A percentile compares a stretch with the other conserved stretches of the same genome.
Conservation (phyloP, 30 jellyfish, hydroid and myxozoan genomes). For the Phacellophora camtschatica region DNA sequence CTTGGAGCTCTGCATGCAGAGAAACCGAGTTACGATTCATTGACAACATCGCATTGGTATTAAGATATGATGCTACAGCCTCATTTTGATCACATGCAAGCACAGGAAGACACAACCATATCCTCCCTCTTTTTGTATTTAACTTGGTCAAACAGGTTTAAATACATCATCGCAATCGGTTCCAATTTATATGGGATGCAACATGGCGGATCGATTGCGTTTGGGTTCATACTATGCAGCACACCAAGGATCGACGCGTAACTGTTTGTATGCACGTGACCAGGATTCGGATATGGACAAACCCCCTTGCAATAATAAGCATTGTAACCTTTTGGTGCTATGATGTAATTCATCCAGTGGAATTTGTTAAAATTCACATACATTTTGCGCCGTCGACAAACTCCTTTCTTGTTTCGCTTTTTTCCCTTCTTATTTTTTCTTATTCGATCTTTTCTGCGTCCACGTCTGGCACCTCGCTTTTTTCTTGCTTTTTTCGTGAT, state of each 20-base stretch:
- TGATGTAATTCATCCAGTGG: constrained; percentile 91
- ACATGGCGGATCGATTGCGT: constrained; percentile 83
- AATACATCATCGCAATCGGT: constrained; percentile 58
- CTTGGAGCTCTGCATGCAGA: no score
- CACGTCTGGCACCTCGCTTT: constrained; percentile 84
- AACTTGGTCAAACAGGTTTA: constrained; percentile 70
- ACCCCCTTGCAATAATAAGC: constrained; percentile 87
- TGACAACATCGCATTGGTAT: constrained; percentile 16
- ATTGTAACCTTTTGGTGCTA: constrained; percentile 82
- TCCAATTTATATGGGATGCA: constrained; percentile 84
- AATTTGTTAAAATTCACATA: constrained; percentile 77
- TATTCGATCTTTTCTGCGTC: constrained; percentile 63
- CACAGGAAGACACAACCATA: constrained; percentile 83
- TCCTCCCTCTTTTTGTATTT: constrained; percentile 74
- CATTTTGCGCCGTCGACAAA: constrained; percentile 89
- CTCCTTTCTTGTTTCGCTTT: constrained; percentile 59
- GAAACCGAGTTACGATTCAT: no score
- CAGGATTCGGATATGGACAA: constrained; percentile 85
- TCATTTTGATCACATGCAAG: constrained; percentile 90
- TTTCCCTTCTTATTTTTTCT: constrained; percentile 35
- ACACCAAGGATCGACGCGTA: constrained; percentile 94
- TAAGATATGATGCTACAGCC: not conserved
- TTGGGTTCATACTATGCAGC: constrained; percentile 67
- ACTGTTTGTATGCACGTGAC: constrained; percentile 72
- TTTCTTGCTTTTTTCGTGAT: constrained; percentile 13